Evolutionary conservation across 2,888 invertebrate genomes (phyloP).

Genomic region (Cephus sareptanus): DNA sequence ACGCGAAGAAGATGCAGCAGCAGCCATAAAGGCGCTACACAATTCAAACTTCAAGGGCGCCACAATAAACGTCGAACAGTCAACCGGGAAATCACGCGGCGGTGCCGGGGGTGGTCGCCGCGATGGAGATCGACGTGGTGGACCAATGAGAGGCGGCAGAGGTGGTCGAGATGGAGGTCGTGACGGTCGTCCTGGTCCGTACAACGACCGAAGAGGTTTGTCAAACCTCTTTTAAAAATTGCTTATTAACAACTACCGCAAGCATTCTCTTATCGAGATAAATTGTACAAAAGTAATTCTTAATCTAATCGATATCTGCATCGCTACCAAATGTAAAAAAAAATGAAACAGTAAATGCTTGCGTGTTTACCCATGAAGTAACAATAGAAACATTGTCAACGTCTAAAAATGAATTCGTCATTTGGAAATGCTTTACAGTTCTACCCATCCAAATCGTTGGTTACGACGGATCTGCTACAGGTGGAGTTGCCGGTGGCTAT

Average conservation of each 20-base stretch:
- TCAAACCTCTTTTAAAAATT: conserved; percentile 19
- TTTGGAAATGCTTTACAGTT: conserved; percentile 50
- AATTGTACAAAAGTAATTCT: no score
- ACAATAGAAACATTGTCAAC: conserved; percentile 7
- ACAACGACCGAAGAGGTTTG: conserved; percentile 63
- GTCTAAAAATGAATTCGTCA: conserved; percentile 40
- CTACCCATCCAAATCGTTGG: conserved; percentile 56
- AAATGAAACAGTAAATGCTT: no score
- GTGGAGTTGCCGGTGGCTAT: conserved; percentile 60
- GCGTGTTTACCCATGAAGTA: no score
- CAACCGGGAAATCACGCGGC: conserved; percentile 79
- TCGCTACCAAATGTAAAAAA: no score
- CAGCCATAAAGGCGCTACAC: conserved; percentile 84
- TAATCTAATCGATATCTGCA: no score
- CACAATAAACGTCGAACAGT: conserved; percentile 86
- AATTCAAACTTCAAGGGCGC: conserved; percentile 86
- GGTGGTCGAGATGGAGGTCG: conserved; percentile 66
- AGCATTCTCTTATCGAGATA: no score
- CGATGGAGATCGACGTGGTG: conserved; percentile 69
- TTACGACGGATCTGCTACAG: conserved; percentile 56
- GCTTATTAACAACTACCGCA: no score
- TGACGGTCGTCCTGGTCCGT: conserved; percentile 65
- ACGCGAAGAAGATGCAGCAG: conserved; percentile 82
- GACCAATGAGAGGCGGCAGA: conserved; percentile 69
- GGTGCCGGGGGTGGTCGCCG: conserved; percentile 69